Percentiles rank a stretch among this genome's conserved stretches.
Conservation (phyloP, 1,140 invertebrate species). For the Drosophila malerkotliana region DNA sequence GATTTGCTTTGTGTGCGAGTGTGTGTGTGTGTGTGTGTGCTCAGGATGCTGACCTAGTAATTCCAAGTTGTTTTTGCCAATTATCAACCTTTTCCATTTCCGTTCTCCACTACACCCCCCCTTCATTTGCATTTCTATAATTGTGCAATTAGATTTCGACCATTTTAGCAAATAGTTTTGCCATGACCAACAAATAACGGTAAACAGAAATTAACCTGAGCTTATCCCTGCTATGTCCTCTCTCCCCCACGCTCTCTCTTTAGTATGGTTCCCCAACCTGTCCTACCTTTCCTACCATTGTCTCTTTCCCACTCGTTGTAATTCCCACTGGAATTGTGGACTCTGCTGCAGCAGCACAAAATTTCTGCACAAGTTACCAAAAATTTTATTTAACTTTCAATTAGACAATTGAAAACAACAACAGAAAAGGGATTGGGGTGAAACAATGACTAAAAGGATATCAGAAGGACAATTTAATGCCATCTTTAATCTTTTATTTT, state of each 20-base stretch:
- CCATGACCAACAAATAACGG: conserved; percentile 24
- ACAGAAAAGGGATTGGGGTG: not conserved
- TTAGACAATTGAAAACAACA: conserved; percentile 73
- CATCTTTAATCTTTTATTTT: not conserved
- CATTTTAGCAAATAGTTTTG: conserved; percentile 52
- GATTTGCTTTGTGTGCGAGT: not conserved
- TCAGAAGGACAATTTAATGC: not conserved
- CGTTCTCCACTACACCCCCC: not conserved
- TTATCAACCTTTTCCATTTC: conserved; percentile 4
- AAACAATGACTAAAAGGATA: not conserved
- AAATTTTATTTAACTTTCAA: conserved; percentile 76
- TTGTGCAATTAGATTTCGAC: conserved; percentile 52
- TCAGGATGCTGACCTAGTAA: conserved; percentile 53
- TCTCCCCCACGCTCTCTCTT: not conserved
- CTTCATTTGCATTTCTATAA: conserved; percentile 21
- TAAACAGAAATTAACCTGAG: conserved; percentile 60
- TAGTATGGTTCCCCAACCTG: not conserved
- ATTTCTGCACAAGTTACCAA: conserved; percentile 69
- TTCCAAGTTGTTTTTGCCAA: conserved; percentile 7
- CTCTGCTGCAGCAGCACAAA: conserved; percentile 70
- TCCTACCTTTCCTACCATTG: not conserved
- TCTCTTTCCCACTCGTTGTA: conserved; percentile 11
- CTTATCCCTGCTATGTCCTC: not conserved
- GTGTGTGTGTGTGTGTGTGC: not conserved
- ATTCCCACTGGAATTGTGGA: conserved; percentile 32